Evolutionary conservation across 2,113 vertebrate genomes (phyloP), one percentile per base, ranked within the genome.

Genomic region (Mystacornis crossleyi): DNA sequence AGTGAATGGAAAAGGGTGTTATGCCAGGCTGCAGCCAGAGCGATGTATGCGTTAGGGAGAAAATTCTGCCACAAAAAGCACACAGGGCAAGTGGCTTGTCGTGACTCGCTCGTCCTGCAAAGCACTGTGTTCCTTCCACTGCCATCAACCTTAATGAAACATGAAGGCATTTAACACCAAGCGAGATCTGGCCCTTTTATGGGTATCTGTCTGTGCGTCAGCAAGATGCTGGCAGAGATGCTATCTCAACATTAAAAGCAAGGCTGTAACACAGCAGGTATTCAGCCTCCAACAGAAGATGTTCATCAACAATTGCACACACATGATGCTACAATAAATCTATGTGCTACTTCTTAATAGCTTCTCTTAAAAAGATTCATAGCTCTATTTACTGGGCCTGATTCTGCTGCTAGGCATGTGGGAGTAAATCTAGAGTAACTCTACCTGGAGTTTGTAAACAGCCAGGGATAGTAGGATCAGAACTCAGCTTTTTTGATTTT

Each of bases 341-440:
- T 69, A 36, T 42, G 88, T 92, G 96, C 72, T 89, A 86, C 92
- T 8, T 91, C 88, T 84, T 96, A 96, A 94, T 88, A 92, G 96
- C 92, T 93, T 95, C 95, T 94, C 94, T 95, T 97, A 93, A 95
- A 96, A 92, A 94, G 96, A 97, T 94, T 95, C 96, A 96, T 58
- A 64, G 96, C 82, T 95, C 95, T 96, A 84, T 93, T 94, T 93
- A 93, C 88, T 50, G 88, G 88, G 88, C 69, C 96, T 92, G 69
- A 94, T 94, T 92, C 95, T 48, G 88, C 75, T 74, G 67, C 72
- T 53, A 18, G 38, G 51, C 31, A 31, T n/a, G 60, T 29, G 21
- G 43, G 67, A 90, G 80, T 78, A 96, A 93, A 93, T 43, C 75
- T 69, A 79, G 60, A 96, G 72, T 60, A 89, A 89, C 40, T 83